Evolutionary conservation across 2,113 vertebrate species (phyloP).

Genomic region (Sakesphorus luctuosus): DNA sequence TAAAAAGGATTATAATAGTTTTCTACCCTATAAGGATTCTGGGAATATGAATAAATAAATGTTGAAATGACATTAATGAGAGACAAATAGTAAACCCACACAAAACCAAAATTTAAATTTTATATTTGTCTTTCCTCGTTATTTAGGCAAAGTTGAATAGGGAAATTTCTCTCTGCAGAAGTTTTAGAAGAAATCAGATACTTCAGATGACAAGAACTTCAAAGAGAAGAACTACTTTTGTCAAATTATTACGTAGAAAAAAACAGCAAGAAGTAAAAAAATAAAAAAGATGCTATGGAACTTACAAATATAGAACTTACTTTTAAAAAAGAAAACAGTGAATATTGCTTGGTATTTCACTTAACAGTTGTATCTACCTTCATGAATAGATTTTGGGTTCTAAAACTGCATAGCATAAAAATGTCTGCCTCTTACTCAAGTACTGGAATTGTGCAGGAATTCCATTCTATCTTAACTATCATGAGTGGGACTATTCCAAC

Average conservation of each 20-base stretch:
- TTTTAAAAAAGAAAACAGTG: background rate
- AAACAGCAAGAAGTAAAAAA: background rate
- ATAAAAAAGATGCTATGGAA: background rate
- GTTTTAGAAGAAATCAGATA: background rate
- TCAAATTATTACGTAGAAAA: background rate
- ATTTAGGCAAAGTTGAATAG: background rate
- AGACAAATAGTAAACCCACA: background rate
- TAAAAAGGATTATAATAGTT: background rate
- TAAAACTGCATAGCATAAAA: background rate
- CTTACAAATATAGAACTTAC: background rate
- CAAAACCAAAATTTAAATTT: slow-evolving; percentile 16
- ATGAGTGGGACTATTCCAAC: background rate
- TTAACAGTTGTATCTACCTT: background rate
- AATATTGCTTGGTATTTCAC: background rate
- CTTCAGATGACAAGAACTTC: background rate
- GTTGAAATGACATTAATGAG: background rate
- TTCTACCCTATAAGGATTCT: background rate
- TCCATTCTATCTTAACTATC: background rate
- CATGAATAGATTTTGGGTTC: background rate
- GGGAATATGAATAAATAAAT: slow-evolving; percentile 17
- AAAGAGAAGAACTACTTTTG: background rate
- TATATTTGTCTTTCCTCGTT: background rate
- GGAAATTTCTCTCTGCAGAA: background rate
- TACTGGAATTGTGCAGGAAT: background rate
- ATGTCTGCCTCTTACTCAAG: background rate